Percentiles rank a stretch among this genome's conserved stretches.
These are phyloP conservation scores for Babyrousa celebensis DNA, from an alignment of 2,797 vertebrate genomes.

Conservation along the genomic window DNA sequence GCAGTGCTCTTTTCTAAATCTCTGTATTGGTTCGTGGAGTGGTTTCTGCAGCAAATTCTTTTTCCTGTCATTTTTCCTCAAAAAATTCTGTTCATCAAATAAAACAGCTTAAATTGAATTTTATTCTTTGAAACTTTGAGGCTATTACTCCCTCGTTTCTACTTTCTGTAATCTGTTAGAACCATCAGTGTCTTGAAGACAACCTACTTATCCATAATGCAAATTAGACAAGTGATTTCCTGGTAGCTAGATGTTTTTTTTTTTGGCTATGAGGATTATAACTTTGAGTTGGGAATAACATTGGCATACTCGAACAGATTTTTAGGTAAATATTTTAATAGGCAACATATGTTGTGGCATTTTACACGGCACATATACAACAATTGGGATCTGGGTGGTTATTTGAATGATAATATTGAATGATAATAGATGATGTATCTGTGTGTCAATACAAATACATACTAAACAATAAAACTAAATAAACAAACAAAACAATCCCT, in stretches of 20 bases:
- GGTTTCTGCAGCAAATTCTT: neutral
- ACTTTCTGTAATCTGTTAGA: neutral
- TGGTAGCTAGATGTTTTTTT: neutral
- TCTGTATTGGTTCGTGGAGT: neutral
- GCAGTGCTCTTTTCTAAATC: neutral
- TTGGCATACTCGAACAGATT: neutral
- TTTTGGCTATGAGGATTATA: neutral
- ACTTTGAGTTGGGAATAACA: conserved; percentile 25
- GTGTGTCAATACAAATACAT: neutral
- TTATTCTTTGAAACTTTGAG: neutral
- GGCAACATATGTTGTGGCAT: neutral
- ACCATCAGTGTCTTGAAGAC: neutral
- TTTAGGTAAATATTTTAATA: conserved; percentile 54
- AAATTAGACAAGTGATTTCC: neutral
- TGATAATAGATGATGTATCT: neutral
- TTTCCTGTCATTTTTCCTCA: neutral
- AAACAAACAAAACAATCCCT: neutral
- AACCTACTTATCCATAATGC: neutral
- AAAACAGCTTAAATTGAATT: neutral
- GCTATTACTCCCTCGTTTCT: neutral
- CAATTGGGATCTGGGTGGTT: neutral
- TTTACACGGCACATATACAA: neutral
- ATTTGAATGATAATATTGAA: neutral
- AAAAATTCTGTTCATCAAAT: neutral
- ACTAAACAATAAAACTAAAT: neutral